Base-by-base conservation (phyloP, 2,888 invertebrate species). In the Drosophila imparisetae region DNA sequence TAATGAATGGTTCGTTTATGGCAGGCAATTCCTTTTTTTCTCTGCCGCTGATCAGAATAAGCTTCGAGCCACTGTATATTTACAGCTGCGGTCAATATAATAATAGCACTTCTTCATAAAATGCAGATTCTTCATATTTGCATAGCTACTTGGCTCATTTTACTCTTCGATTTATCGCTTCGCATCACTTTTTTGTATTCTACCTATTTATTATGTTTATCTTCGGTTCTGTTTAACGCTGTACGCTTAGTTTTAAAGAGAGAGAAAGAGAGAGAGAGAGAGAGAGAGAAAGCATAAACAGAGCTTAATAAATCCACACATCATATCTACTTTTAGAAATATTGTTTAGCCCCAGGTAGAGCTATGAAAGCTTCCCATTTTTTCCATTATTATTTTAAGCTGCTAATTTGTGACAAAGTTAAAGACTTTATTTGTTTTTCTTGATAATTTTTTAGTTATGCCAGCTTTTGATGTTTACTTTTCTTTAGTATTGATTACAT, bases 181-280 rank as follows among this genome's bases (percentile, higher is more conserved):
- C n/a, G 4, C 1, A 40, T 40, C 10, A 0, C 4, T 10, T 4
- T 40, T 4, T 2, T 4, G n/a, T n/a, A 10, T 13, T 21, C 1
- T 21, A 42, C 2, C 1, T 13, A 40, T n/a, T 40, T 40, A 4
- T n/a, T 5, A 10, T 40, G n/a, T 40, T n/a, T n/a, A n/a, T n/a
- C 40, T 40, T 40, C 2, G 10, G 11, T 5, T n/a, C 5, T 5
- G n/a, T 5, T 40, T 11, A 4, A 18, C 32, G 10, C 32, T 32
- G 0, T 32, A 32, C 10, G 30, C 30, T 30, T 30, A 30, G 10
- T 30, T 30, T 10, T 10, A 32, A 10, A 32, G 32, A 32, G 4
- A 4, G 3, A 32, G 32, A 30, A 0, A 30, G 30, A 30, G 30
- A 30, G 30, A 10, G 30, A 30, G 3, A 32, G 4, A 32, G 32